Evolutionary conservation across 2,888 invertebrate species (phyloP), one percentile per base, ranked within the genome.

Genomic region (Diaphora mendica): DNA sequence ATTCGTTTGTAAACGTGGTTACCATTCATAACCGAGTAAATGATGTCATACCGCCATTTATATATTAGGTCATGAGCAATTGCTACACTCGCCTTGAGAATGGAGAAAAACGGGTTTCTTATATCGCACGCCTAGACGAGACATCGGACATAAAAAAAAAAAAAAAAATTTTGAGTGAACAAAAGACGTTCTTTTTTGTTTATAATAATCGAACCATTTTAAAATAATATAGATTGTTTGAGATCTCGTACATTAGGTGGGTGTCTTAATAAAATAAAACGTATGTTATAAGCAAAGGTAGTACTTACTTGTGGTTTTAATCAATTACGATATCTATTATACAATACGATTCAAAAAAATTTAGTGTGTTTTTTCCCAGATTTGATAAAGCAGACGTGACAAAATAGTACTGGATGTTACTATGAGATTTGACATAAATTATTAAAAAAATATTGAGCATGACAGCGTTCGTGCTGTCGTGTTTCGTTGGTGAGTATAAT

Each of bases 31-130:
- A 73, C 67, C 51, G 73, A 79, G 77, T 72, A 17, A 69, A 68
- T 88, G 87, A 87, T 86, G 83, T 88, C 88, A 88, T 83, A 68
- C 82, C 33, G 75, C 83, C 79, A 83, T 89, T 86, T 87, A 79
- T 86, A 88, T 85, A 87, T 87, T 81, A 82, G 89, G 86, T 85
- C 89, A 86, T 82, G 87, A 88, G 80, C 85, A 76, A 70, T 51
- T 35, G 55, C 26, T 78, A 77, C 67, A 64, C 77, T 88, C 81
- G 81, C 88, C 90, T 90, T 89, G 89, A 82, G 78, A 79, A 66
- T 70, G 68, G 55, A 64, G 73, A 71, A 69, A 75, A 80, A 79
- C 77, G 11, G 59, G 66, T 70, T 66, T 55, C 17, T 23, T 69
- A 33, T 70, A 55, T 65, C 39, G 23, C 35, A 23, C 15, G 17